Percentiles rank a stretch among this genome's conserved stretches.
Conservation (phyloP, 2,797 vertebrate genomes). For the Typhlichthys eigenmanni region DNA sequence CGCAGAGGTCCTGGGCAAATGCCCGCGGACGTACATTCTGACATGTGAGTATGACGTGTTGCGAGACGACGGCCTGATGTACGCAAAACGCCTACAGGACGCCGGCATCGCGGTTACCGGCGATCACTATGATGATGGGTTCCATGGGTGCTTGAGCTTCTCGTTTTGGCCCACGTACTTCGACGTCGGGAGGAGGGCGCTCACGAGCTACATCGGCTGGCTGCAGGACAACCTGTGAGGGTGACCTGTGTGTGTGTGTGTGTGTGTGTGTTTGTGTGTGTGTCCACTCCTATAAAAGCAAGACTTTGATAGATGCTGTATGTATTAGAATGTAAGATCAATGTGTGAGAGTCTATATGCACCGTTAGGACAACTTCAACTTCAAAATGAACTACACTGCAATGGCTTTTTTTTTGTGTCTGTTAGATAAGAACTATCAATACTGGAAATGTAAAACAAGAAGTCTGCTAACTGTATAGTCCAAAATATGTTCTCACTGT, state of each 20-base stretch:
- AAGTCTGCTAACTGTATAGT: no score
- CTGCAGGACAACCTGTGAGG: slow-evolving; percentile 85
- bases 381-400: neutral
- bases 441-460: neutral
- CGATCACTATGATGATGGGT: slow-evolving; percentile 90
- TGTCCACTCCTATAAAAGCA: slow-evolving; percentile 22
- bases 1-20: slow-evolving; percentile 69
- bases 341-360: slow-evolving; percentile 39
- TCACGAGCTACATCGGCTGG: slow-evolving; percentile 85
- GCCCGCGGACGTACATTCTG: slow-evolving; percentile 89
- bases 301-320: slow-evolving; percentile 20
- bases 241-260: neutral
- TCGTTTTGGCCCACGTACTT: slow-evolving; percentile 83
- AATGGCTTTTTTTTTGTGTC: neutral
- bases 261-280: slow-evolving; percentile 3
- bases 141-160: slow-evolving; percentile 90
- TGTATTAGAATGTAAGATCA: slow-evolving; percentile 18
- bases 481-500: no score
- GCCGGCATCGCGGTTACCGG: slow-evolving; percentile 85
- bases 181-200: slow-evolving; percentile 77
- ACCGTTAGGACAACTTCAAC: neutral
- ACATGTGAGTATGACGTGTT: slow-evolving; percentile 96
- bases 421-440: neutral
- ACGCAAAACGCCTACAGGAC: slow-evolving; percentile 81
- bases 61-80: slow-evolving; percentile 93